Evolutionary conservation across 1,140 invertebrate species (phyloP).

Genomic region (Andricus grossulariae): DNA sequence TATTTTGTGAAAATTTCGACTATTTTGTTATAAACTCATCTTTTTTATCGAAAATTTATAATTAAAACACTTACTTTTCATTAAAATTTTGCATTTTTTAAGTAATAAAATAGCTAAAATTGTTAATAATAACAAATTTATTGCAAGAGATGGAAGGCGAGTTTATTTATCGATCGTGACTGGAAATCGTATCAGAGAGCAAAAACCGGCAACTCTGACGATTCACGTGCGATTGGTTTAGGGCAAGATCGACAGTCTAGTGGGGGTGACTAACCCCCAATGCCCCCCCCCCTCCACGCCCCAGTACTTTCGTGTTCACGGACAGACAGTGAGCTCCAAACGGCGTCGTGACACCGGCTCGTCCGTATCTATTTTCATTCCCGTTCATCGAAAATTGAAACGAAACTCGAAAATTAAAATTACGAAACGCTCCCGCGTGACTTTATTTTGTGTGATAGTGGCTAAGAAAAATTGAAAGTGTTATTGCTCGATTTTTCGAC

Average conservation of each 20-base stretch:
- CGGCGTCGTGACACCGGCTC: conserved; percentile 20
- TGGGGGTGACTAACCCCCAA: conserved; percentile 17
- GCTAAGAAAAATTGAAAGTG: background rate
- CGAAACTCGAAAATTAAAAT: background rate
- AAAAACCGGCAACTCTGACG: conserved; percentile 19
- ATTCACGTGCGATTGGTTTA: conserved; percentile 18
- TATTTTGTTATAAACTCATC: no score
- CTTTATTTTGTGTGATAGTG: background rate
- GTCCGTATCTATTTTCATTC: background rate
- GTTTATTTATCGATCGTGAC: conserved; percentile 24
- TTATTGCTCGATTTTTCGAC: background rate
- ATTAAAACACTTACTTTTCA: no score
- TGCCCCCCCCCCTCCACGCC: no score
- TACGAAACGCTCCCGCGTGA: background rate
- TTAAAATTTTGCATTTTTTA: no score
- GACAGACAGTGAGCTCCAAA: conserved; percentile 19
- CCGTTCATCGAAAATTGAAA: background rate
- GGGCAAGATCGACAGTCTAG: conserved; percentile 1
- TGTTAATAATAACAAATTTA: no score
- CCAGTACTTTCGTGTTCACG: background rate
- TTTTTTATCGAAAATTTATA: no score
- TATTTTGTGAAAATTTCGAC: no score
- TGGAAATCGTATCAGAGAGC: conserved; percentile 19
- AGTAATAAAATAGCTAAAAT: no score
- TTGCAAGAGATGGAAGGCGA: background rate